A percentile compares a stretch with the other conserved stretches of the same genome.
Evolutionary conservation across 2,113 vertebrate species (phyloP).

Genomic region (Siphamia tubifer): DNA sequence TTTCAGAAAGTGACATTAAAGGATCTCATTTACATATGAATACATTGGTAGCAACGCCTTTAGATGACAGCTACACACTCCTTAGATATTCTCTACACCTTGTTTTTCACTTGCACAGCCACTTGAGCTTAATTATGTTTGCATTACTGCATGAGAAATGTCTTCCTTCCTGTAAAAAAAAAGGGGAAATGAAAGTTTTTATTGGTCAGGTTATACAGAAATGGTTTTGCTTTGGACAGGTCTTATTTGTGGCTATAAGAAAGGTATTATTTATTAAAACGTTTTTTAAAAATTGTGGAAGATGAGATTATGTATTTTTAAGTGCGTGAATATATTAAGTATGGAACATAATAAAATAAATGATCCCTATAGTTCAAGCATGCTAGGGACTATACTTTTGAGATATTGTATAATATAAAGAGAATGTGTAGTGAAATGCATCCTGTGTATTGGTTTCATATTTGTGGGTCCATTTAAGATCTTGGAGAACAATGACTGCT

Average conservation of each 20-base stretch:
- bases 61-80: neutral
- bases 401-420: too few relatives aligned
- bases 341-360: too few relatives aligned
- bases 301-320: too few relatives aligned
- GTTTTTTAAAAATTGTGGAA: too few relatives aligned
- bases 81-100: neutral
- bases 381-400: neutral
- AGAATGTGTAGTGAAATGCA: neutral
- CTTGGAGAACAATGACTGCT: constrained; percentile 45
- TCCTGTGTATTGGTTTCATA: constrained; percentile 3
- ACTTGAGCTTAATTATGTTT: neutral
- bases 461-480: constrained; percentile 36
- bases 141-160: neutral
- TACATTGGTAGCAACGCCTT: neutral
- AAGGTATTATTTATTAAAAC: too few relatives aligned
- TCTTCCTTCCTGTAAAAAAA: too few relatives aligned
- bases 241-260: neutral
- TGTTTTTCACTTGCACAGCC: neutral
- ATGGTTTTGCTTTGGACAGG: neutral
- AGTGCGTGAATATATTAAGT: too few relatives aligned
- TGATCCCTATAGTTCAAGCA: too few relatives aligned
- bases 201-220: neutral
- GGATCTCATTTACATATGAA: constrained; percentile 12
- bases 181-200: neutral
- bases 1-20: constrained; percentile 14